Conservation (phyloP, 2,797 vertebrate species). For the Alfaro cultratus region DNA sequence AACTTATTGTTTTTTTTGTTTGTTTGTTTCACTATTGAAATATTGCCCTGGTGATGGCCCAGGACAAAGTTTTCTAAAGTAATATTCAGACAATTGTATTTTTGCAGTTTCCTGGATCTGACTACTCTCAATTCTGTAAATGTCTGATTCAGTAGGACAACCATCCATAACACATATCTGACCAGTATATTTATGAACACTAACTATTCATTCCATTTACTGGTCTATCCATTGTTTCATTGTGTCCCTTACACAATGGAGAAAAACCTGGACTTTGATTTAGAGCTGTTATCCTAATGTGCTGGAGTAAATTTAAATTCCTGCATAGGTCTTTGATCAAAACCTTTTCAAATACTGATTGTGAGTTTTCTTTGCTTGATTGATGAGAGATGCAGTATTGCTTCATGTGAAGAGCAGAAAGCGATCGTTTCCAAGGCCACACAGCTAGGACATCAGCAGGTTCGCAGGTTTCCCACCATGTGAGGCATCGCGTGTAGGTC, state of each 20-base stretch:
- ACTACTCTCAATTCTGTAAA: neutral
- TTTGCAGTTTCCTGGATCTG: neutral
- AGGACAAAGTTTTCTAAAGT: neutral
- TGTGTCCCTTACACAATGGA: conserved; percentile 45
- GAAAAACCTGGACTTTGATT: conserved; percentile 52
- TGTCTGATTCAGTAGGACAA: conserved; percentile 28
- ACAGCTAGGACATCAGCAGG: conserved; percentile 65
- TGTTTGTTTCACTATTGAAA: neutral
- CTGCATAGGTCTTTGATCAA: neutral
- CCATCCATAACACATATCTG: conserved; percentile 22
- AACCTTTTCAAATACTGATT: neutral
- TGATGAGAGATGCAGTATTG: conserved; percentile 22
- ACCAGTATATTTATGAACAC: conserved; percentile 55
- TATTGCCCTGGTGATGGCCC: neutral
- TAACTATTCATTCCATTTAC: conserved; percentile 54
- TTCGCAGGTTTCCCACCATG: conserved; percentile 54
- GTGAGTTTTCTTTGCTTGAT: neutral
- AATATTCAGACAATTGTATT: neutral
- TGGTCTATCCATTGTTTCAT: conserved; percentile 37
- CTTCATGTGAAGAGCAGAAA: conserved; percentile 46
- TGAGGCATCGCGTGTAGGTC: conserved; percentile 56
- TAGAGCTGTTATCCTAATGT: conserved; percentile 46
- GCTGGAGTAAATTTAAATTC: conserved; percentile 7
- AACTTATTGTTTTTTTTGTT: neutral
- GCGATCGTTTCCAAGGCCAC: conserved; percentile 64